Percentiles rank a stretch among this genome's conserved stretches.
Evolutionary conservation across 2,113 vertebrate genomes (phyloP).

Genomic region (Bombycilla garrulus): DNA sequence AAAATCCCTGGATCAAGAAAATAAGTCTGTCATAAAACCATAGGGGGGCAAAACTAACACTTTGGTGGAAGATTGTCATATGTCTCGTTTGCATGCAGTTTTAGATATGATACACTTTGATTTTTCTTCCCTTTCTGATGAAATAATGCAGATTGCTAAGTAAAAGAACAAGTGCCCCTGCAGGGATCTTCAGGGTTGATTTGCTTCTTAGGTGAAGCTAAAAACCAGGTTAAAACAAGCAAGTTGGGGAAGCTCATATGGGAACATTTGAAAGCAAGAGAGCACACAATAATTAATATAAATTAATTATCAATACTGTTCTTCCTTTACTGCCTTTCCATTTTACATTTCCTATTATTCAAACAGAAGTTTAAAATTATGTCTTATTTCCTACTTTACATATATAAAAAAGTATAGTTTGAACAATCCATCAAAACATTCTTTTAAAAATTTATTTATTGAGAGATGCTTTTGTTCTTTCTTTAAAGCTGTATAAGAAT

Average conservation of each 20-base stretch:
- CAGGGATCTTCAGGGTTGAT: neutral
- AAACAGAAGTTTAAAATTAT: neutral
- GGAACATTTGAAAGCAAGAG: neutral
- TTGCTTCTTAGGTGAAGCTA: neutral
- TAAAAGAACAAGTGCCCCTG: neutral
- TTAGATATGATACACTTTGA: neutral
- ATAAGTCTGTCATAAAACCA: neutral
- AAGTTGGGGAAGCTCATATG: neutral
- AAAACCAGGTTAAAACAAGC: neutral
- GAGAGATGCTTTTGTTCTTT: neutral
- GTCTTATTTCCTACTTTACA: neutral
- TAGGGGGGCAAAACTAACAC: neutral
- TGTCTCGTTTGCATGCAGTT: neutral
- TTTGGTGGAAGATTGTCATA: neutral
- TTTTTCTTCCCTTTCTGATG: neutral
- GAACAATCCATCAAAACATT: neutral
- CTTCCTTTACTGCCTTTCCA: neutral
- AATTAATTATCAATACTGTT: neutral
- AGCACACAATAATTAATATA: neutral
- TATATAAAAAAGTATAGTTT: neutral
- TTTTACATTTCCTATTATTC: neutral
- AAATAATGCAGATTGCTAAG: slow-evolving; percentile 11
- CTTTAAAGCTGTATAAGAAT: neutral
- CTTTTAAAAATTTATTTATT: neutral
- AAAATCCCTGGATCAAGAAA: neutral